Base-by-base conservation (phyloP, 2,797 vertebrate genomes). In the Macropodus opercularis region DNA sequence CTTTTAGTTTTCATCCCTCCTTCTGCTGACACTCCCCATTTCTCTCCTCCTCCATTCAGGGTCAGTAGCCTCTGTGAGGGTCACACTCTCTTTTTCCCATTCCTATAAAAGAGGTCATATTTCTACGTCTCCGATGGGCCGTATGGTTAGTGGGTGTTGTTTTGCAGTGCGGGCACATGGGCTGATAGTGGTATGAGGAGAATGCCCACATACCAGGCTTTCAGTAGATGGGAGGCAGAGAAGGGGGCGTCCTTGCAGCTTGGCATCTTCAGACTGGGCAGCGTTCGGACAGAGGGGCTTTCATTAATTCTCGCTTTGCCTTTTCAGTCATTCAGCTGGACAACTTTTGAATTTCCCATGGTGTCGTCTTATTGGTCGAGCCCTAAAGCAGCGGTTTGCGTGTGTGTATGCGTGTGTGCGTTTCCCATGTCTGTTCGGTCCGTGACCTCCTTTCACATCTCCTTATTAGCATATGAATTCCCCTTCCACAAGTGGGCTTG, bases 191-290 rank as follows among this genome's bases (percentile, higher is more conserved):
- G 82, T 83, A 72, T 85, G 79, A 78, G 60, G 67, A 78, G 77
- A 80, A 90, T 92, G 87, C 89, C 84, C 81, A 90, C 93, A 95
- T 94, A 90, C 92, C 91, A 90, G 78, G 72, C 69, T 15, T 90
- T 94, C 90, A 81, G 91, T 89, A 84, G 87, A 85, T 93, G 81
- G 91, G 91, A 93, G 92, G 89, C n/a, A 34, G 29, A 38, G 17
- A 32, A 88, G 89, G 88, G 86, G 85, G 82, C 62, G 67, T 62
- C 90, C 92, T 91, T 91, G 83, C 75, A 29, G 79, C 77, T 91
- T 93, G 93, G 92, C 91, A 92, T 23, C 22, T 85, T 69, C 75
- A 63, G 67, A 10, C 86, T 70, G 75, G 76, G 58, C 85, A 44
- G 74, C 39, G 38, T 62, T 83, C 8, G 51, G 90, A 95, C 93